A percentile compares a stretch with the other conserved stretches of the same genome.
These are phyloP conservation scores for Hymenopus coronatus DNA, from an alignment of 2,888 invertebrate species.

Conservation along the genomic window DNA sequence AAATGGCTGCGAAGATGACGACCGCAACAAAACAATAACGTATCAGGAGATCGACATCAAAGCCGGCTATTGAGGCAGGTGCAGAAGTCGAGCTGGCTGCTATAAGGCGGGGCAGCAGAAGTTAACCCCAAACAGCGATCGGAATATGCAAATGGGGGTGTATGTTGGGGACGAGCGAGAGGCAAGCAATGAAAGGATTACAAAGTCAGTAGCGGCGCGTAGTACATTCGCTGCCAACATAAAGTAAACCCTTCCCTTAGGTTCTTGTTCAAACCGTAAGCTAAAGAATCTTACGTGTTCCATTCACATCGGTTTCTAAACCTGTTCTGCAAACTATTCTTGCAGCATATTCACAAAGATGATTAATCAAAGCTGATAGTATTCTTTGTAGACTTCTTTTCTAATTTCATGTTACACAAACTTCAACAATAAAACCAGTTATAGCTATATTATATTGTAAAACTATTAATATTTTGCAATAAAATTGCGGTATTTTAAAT, in stretches of 20 bases:
- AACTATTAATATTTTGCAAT: no score
- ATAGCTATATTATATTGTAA: no score
- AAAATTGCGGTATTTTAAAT: no score
- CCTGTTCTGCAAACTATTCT: no score
- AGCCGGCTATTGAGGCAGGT: not conserved
- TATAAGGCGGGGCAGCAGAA: not conserved
- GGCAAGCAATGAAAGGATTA: constrained; percentile 16
- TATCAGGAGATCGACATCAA: not conserved
- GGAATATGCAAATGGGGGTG: constrained; percentile 13
- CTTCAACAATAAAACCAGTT: no score
- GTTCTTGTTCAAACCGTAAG: no score
- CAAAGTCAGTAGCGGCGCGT: not conserved
- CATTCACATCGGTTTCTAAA: no score
- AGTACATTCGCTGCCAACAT: not conserved
- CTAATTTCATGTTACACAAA: no score
- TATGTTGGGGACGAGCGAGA: not conserved
- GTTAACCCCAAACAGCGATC: not conserved
- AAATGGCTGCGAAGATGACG: not conserved
- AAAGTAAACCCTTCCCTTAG: not conserved
- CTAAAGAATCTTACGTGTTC: no score
- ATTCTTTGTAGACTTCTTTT: no score
- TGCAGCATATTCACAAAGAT: no score
- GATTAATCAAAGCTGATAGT: no score
- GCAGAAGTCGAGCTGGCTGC: not conserved
- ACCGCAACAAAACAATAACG: not conserved